These are phyloP conservation scores for Hipposideros armiger DNA, from an alignment of 2,113 vertebrate species.

Conservation along the genomic window DNA sequence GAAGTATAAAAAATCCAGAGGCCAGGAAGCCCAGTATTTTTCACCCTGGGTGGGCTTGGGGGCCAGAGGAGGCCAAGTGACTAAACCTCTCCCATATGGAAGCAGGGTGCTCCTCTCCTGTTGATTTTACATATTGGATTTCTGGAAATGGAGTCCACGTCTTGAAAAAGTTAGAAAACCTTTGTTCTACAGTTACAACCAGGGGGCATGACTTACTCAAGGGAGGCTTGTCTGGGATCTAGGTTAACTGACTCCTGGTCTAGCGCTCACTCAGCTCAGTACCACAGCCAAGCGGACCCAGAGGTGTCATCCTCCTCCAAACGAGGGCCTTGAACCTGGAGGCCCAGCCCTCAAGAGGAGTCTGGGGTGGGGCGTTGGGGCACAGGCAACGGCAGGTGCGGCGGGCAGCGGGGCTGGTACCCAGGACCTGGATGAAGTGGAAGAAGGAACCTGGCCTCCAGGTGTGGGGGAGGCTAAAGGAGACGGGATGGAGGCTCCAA, in stretches of 20 bases:
- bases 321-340: neutral
- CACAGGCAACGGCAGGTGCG: too few species aligned
- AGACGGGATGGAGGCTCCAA: neutral
- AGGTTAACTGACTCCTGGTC: neutral
- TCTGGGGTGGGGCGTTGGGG: neutral
- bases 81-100: neutral
- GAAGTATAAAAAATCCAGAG: neutral
- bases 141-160: neutral
- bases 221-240: neutral
- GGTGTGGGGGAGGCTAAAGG: neutral
- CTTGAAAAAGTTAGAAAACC: neutral
- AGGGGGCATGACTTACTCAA: neutral
- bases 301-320: neutral
- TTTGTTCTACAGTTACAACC: neutral
- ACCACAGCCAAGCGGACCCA: neutral
- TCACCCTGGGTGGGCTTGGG: neutral
- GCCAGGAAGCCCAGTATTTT: neutral
- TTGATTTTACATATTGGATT: neutral
- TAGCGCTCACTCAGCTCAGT: neutral
- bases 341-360: neutral
- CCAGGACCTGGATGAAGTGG: neutral
- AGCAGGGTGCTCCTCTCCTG: neutral
- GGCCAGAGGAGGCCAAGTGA: neutral
- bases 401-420: neutral
- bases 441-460: neutral